Conservation (phyloP, 2,113 vertebrate genomes). For the Clarias batrachus region DNA sequence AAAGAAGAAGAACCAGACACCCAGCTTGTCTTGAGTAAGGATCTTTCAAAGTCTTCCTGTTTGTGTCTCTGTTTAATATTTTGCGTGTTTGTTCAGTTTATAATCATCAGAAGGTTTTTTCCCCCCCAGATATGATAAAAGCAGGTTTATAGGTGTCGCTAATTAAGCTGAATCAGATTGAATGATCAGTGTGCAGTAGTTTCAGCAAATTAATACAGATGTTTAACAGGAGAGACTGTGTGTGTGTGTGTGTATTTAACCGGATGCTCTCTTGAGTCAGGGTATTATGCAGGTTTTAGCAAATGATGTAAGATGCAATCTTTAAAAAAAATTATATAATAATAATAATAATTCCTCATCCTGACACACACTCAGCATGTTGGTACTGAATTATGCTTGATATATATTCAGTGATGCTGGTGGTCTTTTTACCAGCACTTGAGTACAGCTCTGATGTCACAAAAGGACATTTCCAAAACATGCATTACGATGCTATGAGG, state of each 20-base stretch:
- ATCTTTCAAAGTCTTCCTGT: background rate
- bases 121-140: too few species aligned
- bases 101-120: background rate
- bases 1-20: background rate
- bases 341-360: background rate
- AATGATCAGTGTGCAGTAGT: background rate
- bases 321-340: too few species aligned
- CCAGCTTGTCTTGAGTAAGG: too few species aligned
- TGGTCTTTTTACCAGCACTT: background rate
- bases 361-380: background rate
- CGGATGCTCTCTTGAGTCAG: background rate
- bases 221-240: background rate
- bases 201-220: background rate
- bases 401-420: background rate
- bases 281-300: too few species aligned
- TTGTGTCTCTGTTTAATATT: background rate
- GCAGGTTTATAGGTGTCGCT: too few species aligned
- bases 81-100: background rate
- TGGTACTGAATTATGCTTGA: background rate
- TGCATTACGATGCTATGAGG: too few species aligned
- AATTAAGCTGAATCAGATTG: background rate
- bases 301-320: too few species aligned
- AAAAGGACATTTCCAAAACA: too few species aligned
- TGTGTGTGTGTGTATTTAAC: background rate
- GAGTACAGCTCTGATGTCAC: too few species aligned